phyloP scores from a whole-genome alignment of 2,888 invertebrate species.

The Heterodera filipjevi region DNA sequence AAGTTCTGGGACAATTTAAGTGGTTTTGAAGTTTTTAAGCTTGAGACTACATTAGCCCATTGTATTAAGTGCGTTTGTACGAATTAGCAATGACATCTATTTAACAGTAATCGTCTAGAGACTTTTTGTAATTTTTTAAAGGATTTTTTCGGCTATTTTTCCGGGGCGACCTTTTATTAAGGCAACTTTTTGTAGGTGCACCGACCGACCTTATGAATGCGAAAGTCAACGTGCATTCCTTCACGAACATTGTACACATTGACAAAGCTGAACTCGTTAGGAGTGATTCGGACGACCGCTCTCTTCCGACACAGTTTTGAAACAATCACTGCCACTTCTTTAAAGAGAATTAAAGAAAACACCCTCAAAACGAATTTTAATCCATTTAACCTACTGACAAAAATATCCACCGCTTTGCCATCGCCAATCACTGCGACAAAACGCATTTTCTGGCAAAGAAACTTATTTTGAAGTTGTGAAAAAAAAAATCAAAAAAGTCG shows the following conservation, averaged over 20 bases:
- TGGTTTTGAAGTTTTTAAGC: too few relatives aligned
- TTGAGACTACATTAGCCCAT: too few relatives aligned
- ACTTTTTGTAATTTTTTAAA: too few relatives aligned
- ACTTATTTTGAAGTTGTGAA: neutral
- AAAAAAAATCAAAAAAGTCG: too few relatives aligned
- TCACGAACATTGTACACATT: slow-evolving; percentile 24
- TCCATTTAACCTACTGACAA: neutral
- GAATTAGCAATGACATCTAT: too few relatives aligned
- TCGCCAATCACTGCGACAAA: slow-evolving; percentile 21
- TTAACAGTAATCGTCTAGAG: too few relatives aligned
- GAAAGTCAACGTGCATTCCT: slow-evolving; percentile 25
- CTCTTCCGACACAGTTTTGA: slow-evolving; percentile 34
- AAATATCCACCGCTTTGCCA: slow-evolving; percentile 25
- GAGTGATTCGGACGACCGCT: slow-evolving; percentile 27
- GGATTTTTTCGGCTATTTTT: too few relatives aligned
- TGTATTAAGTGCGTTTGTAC: too few relatives aligned
- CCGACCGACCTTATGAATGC: slow-evolving; percentile 18
- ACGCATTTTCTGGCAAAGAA: slow-evolving; percentile 17
- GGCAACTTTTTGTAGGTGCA: too few relatives aligned
- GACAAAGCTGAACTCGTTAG: slow-evolving; percentile 32
- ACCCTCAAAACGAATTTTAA: neutral
- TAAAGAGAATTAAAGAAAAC: neutral
- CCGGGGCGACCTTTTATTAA: too few relatives aligned
- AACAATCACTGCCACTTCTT: slow-evolving; percentile 22
- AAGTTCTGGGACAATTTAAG: too few relatives aligned